These are phyloP conservation scores for Bombus sibiricus DNA, from an alignment of 1,140 invertebrate species.

Conservation along the genomic window DNA sequence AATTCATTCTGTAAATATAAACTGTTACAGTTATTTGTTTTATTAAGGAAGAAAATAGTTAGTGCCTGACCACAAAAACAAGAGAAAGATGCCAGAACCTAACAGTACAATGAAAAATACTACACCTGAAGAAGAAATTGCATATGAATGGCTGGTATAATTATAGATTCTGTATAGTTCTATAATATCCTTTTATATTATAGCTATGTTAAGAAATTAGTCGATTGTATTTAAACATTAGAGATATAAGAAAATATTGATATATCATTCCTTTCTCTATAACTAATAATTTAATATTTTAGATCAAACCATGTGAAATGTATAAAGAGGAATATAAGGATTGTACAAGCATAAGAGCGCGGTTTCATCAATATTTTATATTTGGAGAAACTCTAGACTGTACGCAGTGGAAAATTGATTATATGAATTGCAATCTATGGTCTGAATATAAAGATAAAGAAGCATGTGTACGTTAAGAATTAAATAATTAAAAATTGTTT, in stretches of 20 bases:
- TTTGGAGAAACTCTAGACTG: slow-evolving; percentile 89
- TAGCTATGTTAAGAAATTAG: background rate
- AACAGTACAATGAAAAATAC: background rate
- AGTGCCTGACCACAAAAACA: background rate
- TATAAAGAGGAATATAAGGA: slow-evolving; percentile 92
- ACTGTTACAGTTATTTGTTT: background rate
- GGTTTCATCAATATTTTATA: slow-evolving; percentile 94
- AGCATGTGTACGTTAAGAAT: slow-evolving; percentile 85
- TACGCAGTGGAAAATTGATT: slow-evolving; percentile 90
- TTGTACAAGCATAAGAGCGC: slow-evolving; percentile 87
- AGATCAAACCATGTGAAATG: slow-evolving; percentile 88
- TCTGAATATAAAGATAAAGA: slow-evolving; percentile 84
- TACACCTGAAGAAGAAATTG: background rate
- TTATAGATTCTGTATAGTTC: background rate
- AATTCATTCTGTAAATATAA: background rate
- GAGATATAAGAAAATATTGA: background rate
- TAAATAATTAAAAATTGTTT: slow-evolving; percentile 21
- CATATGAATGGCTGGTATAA: slow-evolving; percentile 47
- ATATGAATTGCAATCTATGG: slow-evolving; percentile 89
- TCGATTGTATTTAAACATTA: background rate
- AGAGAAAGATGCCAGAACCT: slow-evolving; percentile 20
- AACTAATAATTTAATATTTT: slow-evolving; percentile 5
- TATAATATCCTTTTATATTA: too few relatives aligned
- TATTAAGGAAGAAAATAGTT: background rate
- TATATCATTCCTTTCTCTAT: background rate